Conservation (phyloP, 2,888 invertebrate genomes). For the Acheta domesticus region DNA sequence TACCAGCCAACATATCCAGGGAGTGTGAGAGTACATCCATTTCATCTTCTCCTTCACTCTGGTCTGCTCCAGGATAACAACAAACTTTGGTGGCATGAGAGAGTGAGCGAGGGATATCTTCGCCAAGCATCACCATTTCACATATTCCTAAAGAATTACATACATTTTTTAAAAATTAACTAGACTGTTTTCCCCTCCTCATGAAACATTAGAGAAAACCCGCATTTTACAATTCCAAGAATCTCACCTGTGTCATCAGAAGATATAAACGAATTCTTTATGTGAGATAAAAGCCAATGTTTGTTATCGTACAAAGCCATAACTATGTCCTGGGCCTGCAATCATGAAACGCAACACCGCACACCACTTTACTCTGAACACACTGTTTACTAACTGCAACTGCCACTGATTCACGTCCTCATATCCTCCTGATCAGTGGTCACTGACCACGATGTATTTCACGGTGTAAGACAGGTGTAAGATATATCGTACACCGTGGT, state of each 20-base stretch:
- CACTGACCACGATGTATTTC: no score
- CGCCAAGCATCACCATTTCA: slow-evolving; percentile 85
- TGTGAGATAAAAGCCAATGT: slow-evolving; percentile 88
- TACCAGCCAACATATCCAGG: slow-evolving; percentile 71
- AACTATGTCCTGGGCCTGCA: not conserved
- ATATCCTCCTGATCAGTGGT: no score
- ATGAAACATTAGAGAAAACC: no score
- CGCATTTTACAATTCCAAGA: no score
- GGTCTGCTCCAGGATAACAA: slow-evolving; percentile 73
- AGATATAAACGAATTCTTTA: slow-evolving; percentile 90
- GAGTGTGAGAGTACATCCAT: slow-evolving; percentile 63
- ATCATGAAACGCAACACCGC: no score
- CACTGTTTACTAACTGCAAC: no score
- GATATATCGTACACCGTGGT: no score
- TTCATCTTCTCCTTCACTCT: slow-evolving; percentile 72
- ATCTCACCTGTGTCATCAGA: slow-evolving; percentile 80
- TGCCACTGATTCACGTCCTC: no score
- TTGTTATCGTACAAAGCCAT: slow-evolving; percentile 96
- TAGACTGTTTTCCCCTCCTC: no score
- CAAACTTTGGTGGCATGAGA: slow-evolving; percentile 57
- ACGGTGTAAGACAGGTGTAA: no score
- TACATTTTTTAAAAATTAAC: not conserved
- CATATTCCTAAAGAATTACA: slow-evolving; percentile 63
- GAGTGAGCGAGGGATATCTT: slow-evolving; percentile 68
- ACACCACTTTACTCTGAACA: no score